Conservation (phyloP, 1,140 invertebrate species). For the Scaptomyza montana region DNA sequence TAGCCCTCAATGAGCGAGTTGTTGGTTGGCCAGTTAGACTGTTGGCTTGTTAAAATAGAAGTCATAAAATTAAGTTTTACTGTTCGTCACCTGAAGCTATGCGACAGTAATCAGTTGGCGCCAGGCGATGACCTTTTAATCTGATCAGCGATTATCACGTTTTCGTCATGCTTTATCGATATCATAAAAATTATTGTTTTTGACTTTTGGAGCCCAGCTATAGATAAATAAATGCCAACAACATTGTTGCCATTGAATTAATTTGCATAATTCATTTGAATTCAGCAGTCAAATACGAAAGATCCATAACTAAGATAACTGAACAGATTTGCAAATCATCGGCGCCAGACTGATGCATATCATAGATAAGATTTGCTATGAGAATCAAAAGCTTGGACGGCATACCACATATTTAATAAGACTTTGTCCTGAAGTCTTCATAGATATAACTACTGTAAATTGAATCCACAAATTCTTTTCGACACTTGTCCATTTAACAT, state of each 20-base stretch:
- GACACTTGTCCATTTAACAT: conserved; percentile 15
- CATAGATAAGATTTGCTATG: conserved; percentile 62
- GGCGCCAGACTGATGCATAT: conserved; percentile 61
- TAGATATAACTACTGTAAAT: conserved; percentile 14
- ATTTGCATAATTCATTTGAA: conserved; percentile 75
- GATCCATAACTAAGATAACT: conserved; percentile 72
- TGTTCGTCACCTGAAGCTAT: conserved; percentile 74
- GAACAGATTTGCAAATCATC: conserved; percentile 70
- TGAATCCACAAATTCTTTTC: conserved; percentile 32
- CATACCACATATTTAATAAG: not conserved
- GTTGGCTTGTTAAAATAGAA: conserved; percentile 62
- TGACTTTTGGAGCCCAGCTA: conserved; percentile 49
- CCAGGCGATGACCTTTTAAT: conserved; percentile 74
- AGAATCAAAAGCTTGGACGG: conserved; percentile 38
- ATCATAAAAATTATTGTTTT: conserved; percentile 81
- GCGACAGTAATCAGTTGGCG: conserved; percentile 75
- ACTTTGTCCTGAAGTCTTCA: conserved; percentile 5
- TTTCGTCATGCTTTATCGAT: conserved; percentile 82
- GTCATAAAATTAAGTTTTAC: conserved; percentile 72
- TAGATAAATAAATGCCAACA: conserved; percentile 57
- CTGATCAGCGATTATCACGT: conserved; percentile 81
- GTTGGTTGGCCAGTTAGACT: conserved; percentile 17
- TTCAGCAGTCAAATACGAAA: conserved; percentile 53
- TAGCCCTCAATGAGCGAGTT: conserved; percentile 37
- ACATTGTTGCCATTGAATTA: conserved; percentile 63